Evolutionary conservation across 1,140 invertebrate species (phyloP).

Genomic region (Lysiphlebus fabarum): DNA sequence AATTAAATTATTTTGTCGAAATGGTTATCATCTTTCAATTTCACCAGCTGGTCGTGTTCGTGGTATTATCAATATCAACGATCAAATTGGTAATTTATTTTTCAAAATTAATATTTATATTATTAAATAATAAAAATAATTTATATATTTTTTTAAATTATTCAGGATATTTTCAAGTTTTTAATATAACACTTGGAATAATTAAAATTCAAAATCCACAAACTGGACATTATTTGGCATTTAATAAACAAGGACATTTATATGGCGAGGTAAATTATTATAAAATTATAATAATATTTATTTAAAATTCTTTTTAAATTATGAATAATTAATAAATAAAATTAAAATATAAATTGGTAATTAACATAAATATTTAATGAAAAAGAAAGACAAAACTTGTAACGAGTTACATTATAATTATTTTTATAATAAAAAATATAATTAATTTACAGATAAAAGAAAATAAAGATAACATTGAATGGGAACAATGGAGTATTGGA

Average conservation of each 20-base stretch:
- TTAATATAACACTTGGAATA: conserved; percentile 49
- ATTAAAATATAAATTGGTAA: no score
- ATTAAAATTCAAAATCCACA: conserved; percentile 60
- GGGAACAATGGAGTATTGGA: conserved; percentile 60
- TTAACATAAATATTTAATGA: no score
- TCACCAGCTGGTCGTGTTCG: conserved; percentile 55
- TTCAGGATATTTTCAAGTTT: conserved; percentile 54
- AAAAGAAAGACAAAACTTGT: no score
- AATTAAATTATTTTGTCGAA: conserved; percentile 60
- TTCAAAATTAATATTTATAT: conserved; percentile 14
- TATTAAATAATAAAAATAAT: neutral
- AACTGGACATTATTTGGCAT: conserved; percentile 61
- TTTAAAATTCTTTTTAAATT: no score
- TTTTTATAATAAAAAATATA: conserved; percentile 18
- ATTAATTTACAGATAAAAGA: conserved; percentile 51
- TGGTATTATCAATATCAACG: conserved; percentile 55
- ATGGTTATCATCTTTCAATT: conserved; percentile 59
- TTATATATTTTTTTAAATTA: conserved; percentile 48
- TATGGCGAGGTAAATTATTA: conserved; percentile 62
- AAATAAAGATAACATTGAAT: conserved; percentile 57
- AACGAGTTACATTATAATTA: neutral
- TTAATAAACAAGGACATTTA: conserved; percentile 61
- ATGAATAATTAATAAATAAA: no score
- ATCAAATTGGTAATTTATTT: conserved; percentile 54
- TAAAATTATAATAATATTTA: neutral